Evolutionary conservation across 2,888 invertebrate species (phyloP), one percentile per base, ranked within the genome.

Genomic region (Cantharis flavilabris): DNA sequence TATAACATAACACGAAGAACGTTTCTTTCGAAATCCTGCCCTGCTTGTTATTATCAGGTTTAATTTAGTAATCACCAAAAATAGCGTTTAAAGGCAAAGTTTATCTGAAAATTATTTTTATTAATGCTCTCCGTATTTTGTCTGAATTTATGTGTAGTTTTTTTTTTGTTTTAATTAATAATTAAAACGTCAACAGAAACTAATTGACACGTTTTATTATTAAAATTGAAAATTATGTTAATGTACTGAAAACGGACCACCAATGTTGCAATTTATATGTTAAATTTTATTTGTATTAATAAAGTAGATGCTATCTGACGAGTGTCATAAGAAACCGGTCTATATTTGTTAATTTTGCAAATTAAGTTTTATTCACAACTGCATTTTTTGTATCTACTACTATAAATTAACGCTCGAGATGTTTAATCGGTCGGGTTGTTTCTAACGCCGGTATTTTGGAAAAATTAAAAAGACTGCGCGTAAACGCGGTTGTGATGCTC

Each of bases 1-100:
- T n/a, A n/a, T 16, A 16, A 16, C 13, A 33, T 5, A 13, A 13
- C n/a, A 1, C 7, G 5, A 49, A 49, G 5, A 7, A 49, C 2
- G n/a, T 49, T n/a, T n/a, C 71, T 67, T 20, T 67, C 65, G 23
- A 23, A 49, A 49, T 49, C 65, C 10, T 67, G 10, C n/a, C 65
- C 26, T 67, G 20, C 23, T 23, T 67, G 20, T 23, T 18, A 18
- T 71, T 16, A 30, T 70, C 64, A 65, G 65, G 18, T 26, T 62
- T 18, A 62, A 75, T 71, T 49, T 10, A 9, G 75, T 71, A 75
- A 75, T 71, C 75, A 33, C 75, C 69, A 10, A 75, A 75, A 75
- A 75, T 75, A 75, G 75, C 33, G 63, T 28, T 20, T 67, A 67
- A 69, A 33, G 62, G 28, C 16, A 23, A 70, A 69, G 71, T 71